These are phyloP conservation scores for Calameuta pallipes DNA, from an alignment of 2,888 invertebrate genomes.

Conservation along the genomic window DNA sequence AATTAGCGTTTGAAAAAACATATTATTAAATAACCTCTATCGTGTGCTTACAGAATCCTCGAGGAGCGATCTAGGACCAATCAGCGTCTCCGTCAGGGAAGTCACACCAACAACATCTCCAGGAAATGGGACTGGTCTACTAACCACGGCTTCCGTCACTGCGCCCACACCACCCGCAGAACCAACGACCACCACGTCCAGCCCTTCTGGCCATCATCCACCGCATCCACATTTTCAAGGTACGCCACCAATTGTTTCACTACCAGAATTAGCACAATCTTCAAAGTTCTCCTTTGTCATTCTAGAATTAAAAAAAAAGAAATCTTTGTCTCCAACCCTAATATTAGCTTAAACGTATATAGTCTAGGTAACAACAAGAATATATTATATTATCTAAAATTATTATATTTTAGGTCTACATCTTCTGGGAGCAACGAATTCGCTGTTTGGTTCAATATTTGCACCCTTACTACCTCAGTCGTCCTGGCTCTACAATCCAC, in stretches of 20 bases:
- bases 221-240: slow-evolving; percentile 59
- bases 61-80: slow-evolving; percentile 58
- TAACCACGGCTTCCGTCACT: slow-evolving; percentile 60
- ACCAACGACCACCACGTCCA: slow-evolving; percentile 40
- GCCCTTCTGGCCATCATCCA: slow-evolving; percentile 56
- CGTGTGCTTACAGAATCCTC: slow-evolving; percentile 46
- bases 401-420: slow-evolving; percentile 52
- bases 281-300: neutral
- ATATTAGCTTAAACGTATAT: neutral
- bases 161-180: slow-evolving; percentile 59
- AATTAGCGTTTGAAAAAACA: neutral
- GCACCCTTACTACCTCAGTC: slow-evolving; percentile 61
- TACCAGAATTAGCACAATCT: neutral
- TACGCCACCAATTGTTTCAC: slow-evolving; percentile 23
- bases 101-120: slow-evolving; percentile 56
- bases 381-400: neutral
- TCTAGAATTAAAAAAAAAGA: neutral
- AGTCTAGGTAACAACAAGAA: neutral
- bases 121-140: slow-evolving; percentile 58
- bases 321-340: neutral
- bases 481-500: slow-evolving; percentile 62
- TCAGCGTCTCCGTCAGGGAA: slow-evolving; percentile 61
- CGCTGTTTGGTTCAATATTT: slow-evolving; percentile 63
- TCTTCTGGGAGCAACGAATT: slow-evolving; percentile 58
- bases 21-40: neutral